Base-by-base conservation (phyloP, 2,113 vertebrate species). In the Gopherus flavomarginatus region DNA sequence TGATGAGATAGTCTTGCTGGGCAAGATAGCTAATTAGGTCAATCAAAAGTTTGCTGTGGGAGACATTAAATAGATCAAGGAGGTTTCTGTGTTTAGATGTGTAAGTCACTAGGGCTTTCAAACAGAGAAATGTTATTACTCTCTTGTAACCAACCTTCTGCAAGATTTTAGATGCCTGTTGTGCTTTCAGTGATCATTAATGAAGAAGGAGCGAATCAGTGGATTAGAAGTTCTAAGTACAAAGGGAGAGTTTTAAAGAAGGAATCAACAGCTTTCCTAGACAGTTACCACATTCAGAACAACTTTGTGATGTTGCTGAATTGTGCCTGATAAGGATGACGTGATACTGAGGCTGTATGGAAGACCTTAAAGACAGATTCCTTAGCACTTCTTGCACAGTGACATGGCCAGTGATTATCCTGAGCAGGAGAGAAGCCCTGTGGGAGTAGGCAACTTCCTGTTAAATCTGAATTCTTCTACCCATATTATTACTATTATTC, bases 281-380 rank as follows among this genome's bases (percentile, higher is more conserved):
- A 86, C 14, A 31, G 31, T 59, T 75, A 52, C 82, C 90, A 29
- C 54, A 77, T 17, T 75, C 50, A 38, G 50, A 79, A 2, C 0
- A 0, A 11, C 27, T 4, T 1, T 29, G 54, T 24, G 3, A 0
- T 57, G 65, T 9, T 22, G 27, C 49, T 81, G 75, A 4, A 35
- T 54, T 8, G 10, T 77, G 69, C 16, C 50, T 49, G 53, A 3
- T 13, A 59, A 59, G 57, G 49, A 8, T 53, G 56, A 54, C 52
- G 27, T 44, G 62, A 83, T 81, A 27, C 83, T 85, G 57, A 44
- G 78, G 49, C 27, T 17, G 11, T 56, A 49, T 83, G 80, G 59
- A n/a, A 53, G 50, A 54, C 65, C 31, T 31, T 65, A 69, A 81
- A 92, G 26, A 59, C 11, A 12, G 44, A 38, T 78, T 47, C 26